phyloP scores from a whole-genome alignment of 2,113 vertebrate species.

The Scomber japonicus region DNA sequence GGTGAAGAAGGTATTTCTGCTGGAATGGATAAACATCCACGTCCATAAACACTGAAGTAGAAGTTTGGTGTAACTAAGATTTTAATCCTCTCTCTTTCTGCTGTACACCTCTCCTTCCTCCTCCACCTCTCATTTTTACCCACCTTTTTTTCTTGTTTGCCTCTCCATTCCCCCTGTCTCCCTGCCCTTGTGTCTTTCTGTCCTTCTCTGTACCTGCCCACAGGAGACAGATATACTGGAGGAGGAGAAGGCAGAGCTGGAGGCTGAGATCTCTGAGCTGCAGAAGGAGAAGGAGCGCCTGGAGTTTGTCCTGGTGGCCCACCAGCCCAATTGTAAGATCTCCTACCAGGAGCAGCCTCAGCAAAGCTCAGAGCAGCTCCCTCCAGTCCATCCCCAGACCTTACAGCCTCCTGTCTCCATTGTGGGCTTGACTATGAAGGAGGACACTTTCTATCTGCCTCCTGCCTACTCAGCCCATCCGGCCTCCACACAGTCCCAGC shows the following conservation, averaged over 20 bases:
- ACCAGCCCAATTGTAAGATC: constrained; percentile 94
- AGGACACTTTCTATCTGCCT: constrained; percentile 90
- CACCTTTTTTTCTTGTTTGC: constrained; percentile 21
- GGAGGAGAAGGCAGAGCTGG: constrained; percentile 94
- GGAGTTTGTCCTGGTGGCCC: constrained; percentile 95
- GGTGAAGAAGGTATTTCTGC: constrained; percentile 24
- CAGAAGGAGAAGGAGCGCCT: constrained; percentile 97
- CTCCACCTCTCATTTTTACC: constrained; percentile 23
- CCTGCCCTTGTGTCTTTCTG: constrained; percentile 1
- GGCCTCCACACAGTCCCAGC: constrained; percentile 81
- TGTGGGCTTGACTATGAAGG: constrained; percentile 88
- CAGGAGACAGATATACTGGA: constrained; percentile 97
- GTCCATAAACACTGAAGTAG: constrained; percentile 8
- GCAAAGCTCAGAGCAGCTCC: constrained; percentile 67
- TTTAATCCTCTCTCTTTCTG: constrained; percentile 19
- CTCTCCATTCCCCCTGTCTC: not conserved
- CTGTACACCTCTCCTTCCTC: constrained; percentile 8
- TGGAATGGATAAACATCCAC: constrained; percentile 26
- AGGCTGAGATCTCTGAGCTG: constrained; percentile 95
- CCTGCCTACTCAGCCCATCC: constrained; percentile 85
- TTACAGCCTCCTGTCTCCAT: constrained; percentile 79
- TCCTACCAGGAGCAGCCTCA: constrained; percentile 88
- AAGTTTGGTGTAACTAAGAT: constrained; percentile 16
- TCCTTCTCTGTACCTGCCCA: constrained; percentile 32
- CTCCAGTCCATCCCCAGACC: constrained; percentile 64